phyloP scores from a whole-genome alignment of 2,888 invertebrate genomes.

The Copidosoma aretas region DNA sequence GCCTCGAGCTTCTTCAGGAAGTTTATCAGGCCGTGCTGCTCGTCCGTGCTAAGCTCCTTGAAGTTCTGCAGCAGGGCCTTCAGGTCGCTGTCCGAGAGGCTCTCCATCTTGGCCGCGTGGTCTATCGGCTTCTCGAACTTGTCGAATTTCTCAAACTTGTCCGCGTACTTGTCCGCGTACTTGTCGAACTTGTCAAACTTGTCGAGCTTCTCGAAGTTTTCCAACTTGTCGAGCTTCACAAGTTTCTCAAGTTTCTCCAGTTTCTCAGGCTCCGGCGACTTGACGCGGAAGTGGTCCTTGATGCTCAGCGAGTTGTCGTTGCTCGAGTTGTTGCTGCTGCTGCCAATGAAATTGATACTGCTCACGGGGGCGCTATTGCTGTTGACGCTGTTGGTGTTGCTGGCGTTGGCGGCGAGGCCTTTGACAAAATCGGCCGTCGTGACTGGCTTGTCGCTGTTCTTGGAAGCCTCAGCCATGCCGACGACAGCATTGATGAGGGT shows the following conservation, averaged over 20 bases:
- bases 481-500: constrained; percentile 81
- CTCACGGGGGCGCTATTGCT: constrained; percentile 7
- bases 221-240: too few relatives aligned
- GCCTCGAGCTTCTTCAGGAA: constrained; percentile 83
- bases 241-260: too few relatives aligned
- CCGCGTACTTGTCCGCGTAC: too few relatives aligned
- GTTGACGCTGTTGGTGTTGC: constrained; percentile 20
- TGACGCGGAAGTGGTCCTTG: constrained; percentile 26
- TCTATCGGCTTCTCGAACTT: constrained; percentile 46
- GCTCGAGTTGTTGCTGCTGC: constrained; percentile 29
- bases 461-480: constrained; percentile 71
- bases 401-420: constrained; percentile 48
- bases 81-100: constrained; percentile 79
- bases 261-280: constrained; percentile 17
- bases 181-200: too few relatives aligned
- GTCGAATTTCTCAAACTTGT: too few relatives aligned
- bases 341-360: constrained; percentile 33
- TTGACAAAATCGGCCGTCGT: constrained; percentile 65
- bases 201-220: too few relatives aligned
- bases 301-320: constrained; percentile 6
- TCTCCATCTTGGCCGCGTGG: constrained; percentile 70
- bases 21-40: constrained; percentile 82
- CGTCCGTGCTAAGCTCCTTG: constrained; percentile 79
- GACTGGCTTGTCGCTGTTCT: constrained; percentile 64
- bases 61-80: constrained; percentile 82